These are phyloP conservation scores for Pristionchus japonicus DNA, from an alignment of 2,888 invertebrate genomes.

Conservation along the genomic window DNA sequence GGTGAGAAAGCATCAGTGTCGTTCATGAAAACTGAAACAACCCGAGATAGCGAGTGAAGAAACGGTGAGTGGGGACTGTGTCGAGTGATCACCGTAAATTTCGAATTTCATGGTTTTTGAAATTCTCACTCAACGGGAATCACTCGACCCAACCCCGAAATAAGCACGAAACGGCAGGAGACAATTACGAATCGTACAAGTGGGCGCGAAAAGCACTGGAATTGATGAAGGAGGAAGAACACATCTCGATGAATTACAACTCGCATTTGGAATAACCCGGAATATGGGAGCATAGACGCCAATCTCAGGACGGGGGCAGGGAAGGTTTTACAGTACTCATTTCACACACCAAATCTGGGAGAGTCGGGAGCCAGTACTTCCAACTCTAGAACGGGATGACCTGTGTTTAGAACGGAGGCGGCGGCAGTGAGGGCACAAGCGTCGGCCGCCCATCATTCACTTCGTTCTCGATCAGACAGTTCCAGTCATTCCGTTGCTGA, in stretches of 20 bases:
- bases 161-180: constrained; percentile 27
- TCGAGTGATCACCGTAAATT: neutral
- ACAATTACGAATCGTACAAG: constrained; percentile 12
- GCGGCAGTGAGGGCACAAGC: constrained; percentile 29
- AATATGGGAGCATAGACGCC: neutral
- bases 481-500: constrained; percentile 47
- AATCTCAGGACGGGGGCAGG: neutral
- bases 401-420: neutral
- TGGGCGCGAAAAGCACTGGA: neutral
- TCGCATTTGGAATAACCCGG: constrained; percentile 7
- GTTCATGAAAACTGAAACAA: neutral
- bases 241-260: neutral
- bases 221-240: neutral
- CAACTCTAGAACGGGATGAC: too few relatives aligned
- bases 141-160: neutral
- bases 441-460: constrained; percentile 37
- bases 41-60: neutral
- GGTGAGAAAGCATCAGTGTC: constrained; percentile 1
- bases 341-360: too few relatives aligned
- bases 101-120: neutral
- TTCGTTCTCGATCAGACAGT: constrained; percentile 48
- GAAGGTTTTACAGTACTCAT: neutral
- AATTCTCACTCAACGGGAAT: neutral
- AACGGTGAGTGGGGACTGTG: neutral
- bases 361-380: too few relatives aligned